Evolutionary conservation across 53 echinoderm and acorn worm species (phyloP).

Genomic region (Echinarachnius parma): DNA sequence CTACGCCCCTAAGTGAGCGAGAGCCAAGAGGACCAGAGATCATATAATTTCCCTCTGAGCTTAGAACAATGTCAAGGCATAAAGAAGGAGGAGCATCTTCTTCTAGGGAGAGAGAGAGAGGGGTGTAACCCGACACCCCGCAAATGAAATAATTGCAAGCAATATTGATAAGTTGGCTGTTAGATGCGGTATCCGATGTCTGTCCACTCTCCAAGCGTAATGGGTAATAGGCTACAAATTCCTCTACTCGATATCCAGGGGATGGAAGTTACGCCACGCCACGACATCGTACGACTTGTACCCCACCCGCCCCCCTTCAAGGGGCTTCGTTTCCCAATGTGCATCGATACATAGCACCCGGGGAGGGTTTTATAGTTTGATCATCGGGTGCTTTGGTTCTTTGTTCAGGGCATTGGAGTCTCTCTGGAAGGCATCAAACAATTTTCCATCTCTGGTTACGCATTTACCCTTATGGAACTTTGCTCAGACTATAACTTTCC

Average conservation of each 20-base stretch:
- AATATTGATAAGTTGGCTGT: slow-evolving; percentile 55
- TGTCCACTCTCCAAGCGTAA: slow-evolving; percentile 34
- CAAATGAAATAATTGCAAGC: slow-evolving; percentile 53
- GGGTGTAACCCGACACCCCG: slow-evolving; percentile 37
- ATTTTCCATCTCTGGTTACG: slow-evolving; percentile 52
- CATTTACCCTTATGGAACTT: not conserved
- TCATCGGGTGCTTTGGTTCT: slow-evolving; percentile 28
- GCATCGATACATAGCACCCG: slow-evolving; percentile 45
- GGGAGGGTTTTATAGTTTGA: slow-evolving; percentile 16
- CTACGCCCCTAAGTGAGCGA: slow-evolving; percentile 20
- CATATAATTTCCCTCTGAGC: slow-evolving; percentile 40
- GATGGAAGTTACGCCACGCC: slow-evolving; percentile 46
- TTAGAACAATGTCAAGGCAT: slow-evolving; percentile 18
- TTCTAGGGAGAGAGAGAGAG: slow-evolving; percentile 20
- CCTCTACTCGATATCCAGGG: slow-evolving; percentile 51
- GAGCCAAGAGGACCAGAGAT: slow-evolving; percentile 29
- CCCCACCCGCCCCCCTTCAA: slow-evolving; percentile 25
- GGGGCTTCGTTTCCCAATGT: slow-evolving; percentile 15
- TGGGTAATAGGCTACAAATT: slow-evolving; percentile 50
- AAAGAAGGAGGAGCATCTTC: too few species aligned
- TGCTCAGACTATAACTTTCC: slow-evolving; percentile 12
- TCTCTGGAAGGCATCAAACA: slow-evolving; percentile 47
- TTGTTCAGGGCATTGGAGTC: slow-evolving; percentile 24
- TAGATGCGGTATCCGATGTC: slow-evolving; percentile 45
- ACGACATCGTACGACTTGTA: too few species aligned